A percentile compares a stretch with the other conserved stretches of the same genome.
Evolutionary conservation across 2,888 invertebrate genomes (phyloP).

Genomic region (Camponotus fellah): DNA sequence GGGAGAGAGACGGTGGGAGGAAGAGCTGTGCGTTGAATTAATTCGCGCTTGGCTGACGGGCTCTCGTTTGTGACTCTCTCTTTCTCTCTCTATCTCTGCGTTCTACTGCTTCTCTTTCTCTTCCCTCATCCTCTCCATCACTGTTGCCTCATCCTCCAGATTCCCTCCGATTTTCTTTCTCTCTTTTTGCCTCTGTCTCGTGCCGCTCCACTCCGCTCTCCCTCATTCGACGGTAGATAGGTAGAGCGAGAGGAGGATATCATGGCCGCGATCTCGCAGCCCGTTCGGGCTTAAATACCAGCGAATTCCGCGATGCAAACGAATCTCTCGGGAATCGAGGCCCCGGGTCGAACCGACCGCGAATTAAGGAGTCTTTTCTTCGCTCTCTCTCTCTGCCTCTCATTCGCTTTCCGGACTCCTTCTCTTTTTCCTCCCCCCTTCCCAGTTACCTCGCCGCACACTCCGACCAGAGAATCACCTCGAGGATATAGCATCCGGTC

Average conservation of each 20-base stretch:
- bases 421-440: conserved; percentile 20
- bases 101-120: conserved; percentile 64
- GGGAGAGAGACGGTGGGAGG: conserved; percentile 47
- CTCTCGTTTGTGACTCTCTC: conserved; percentile 73
- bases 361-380: conserved; percentile 68
- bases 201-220: conserved; percentile 40
- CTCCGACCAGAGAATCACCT: conserved; percentile 68
- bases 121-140: conserved; percentile 60
- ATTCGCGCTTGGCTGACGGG: conserved; percentile 84
- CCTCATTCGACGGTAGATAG: conserved; percentile 38
- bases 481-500: conserved; percentile 72
- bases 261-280: conserved; percentile 73
- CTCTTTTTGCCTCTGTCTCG: conserved; percentile 50
- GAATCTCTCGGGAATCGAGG: conserved; percentile 76
- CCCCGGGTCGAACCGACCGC: conserved; percentile 63
- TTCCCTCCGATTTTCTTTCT: conserved; percentile 66
- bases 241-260: conserved; percentile 65
- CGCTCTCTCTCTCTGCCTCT: conserved; percentile 8
- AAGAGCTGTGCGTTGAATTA: conserved; percentile 82
- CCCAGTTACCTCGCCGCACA: conserved; percentile 9
- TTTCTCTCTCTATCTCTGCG: conserved; percentile 51
- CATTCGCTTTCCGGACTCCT: conserved; percentile 48
- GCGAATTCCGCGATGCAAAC: conserved; percentile 76
- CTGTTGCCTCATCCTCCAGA: conserved; percentile 56
- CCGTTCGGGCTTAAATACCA: conserved; percentile 75